A percentile compares a stretch with the other conserved stretches of the same genome.
Evolutionary conservation across 2,797 vertebrate species (phyloP).

Genomic region (Clangula hyemalis): DNA sequence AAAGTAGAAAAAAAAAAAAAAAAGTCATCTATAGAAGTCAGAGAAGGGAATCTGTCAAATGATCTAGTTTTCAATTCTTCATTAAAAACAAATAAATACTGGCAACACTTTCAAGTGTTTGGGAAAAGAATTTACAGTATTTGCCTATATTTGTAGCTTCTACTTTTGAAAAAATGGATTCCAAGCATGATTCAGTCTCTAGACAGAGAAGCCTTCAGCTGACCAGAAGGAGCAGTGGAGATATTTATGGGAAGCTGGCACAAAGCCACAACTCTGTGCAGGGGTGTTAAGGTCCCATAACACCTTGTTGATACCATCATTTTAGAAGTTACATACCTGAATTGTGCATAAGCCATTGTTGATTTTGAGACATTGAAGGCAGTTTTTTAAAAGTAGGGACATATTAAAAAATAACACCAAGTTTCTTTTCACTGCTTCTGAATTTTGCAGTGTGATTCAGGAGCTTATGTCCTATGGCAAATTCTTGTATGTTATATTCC

Average conservation of each 20-base stretch:
- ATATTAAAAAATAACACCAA: not conserved
- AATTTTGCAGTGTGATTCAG: not conserved
- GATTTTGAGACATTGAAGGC: not conserved
- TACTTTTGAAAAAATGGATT: not conserved
- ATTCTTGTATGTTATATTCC: rapidly evolving
- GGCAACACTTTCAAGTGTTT: not conserved
- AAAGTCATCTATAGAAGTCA: not conserved
- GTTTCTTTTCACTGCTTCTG: not conserved
- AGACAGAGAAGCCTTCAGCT: not conserved
- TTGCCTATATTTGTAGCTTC: not conserved
- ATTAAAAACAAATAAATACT: not conserved
- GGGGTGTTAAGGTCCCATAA: not conserved
- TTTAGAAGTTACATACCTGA: conserved; percentile 12
- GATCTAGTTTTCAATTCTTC: not conserved
- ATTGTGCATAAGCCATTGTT: not conserved
- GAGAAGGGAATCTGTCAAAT: not conserved
- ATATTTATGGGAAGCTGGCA: not conserved
- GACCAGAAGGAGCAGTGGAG: not conserved
- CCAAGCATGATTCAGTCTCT: not conserved
- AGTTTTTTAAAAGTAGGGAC: not conserved
- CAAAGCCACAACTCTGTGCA: not conserved
- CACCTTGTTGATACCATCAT: not conserved
- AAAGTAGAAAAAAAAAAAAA: not conserved
- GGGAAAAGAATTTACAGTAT: not conserved
- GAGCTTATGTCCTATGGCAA: not conserved